Percentiles rank a stretch among this genome's conserved stretches.
Evolutionary conservation across 2,888 invertebrate species (phyloP).

Genomic region (Eueremaeus valkanovi): DNA sequence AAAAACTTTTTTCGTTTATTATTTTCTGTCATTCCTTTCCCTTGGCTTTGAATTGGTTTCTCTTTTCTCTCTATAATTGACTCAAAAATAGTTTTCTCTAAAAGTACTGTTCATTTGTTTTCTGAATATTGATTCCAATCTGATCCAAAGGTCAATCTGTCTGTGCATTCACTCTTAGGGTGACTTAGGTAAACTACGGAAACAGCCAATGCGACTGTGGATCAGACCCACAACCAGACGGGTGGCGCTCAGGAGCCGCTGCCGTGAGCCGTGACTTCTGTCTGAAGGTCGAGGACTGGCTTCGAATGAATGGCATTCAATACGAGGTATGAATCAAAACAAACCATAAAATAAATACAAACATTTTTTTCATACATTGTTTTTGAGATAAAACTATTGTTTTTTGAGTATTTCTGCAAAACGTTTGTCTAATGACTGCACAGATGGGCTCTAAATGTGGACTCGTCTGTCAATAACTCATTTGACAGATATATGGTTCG

Average conservation of each 20-base stretch:
- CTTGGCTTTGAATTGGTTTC: too few relatives aligned
- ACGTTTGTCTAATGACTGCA: not conserved
- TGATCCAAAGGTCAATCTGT: too few relatives aligned
- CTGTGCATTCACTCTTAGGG: too few relatives aligned
- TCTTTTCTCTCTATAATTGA: too few relatives aligned
- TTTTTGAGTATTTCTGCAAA: not conserved
- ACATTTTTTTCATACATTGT: too few relatives aligned
- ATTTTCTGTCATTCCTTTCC: too few relatives aligned
- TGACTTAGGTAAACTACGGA: constrained; percentile 43
- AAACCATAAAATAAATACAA: too few relatives aligned
- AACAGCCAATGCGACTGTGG: constrained; percentile 23
- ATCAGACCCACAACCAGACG: constrained; percentile 11
- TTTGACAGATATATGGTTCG: constrained; percentile 13
- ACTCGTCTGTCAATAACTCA: constrained; percentile 5
- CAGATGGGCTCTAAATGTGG: not conserved
- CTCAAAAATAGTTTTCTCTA: too few relatives aligned
- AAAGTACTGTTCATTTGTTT: too few relatives aligned
- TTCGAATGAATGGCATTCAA: constrained; percentile 81
- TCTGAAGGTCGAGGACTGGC: constrained; percentile 93
- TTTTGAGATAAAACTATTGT: not conserved
- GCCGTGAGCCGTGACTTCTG: constrained; percentile 70
- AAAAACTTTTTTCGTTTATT: too few relatives aligned
- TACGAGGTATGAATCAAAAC: constrained; percentile 80
- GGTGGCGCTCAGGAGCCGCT: constrained; percentile 20
- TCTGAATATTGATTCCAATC: too few relatives aligned